Evolutionary conservation across 2,113 vertebrate genomes (phyloP).

Genomic region (Zosterops japonicus): DNA sequence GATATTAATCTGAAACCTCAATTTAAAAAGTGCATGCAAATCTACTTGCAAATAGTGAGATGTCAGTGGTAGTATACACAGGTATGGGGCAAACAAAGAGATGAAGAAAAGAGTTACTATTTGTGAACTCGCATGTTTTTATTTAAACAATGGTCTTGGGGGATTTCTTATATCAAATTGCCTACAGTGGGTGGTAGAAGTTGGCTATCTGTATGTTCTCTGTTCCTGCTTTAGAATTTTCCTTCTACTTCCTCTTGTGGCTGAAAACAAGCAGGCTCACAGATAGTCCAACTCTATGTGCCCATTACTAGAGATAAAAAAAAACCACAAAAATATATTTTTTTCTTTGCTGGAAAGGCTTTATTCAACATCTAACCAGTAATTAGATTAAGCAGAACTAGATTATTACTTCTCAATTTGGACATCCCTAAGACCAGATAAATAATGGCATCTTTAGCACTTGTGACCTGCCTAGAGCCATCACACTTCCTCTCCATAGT

Average conservation of each 20-base stretch:
- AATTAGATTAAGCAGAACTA: neutral
- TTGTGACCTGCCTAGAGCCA: neutral
- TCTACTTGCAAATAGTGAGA: neutral
- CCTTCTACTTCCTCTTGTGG: neutral
- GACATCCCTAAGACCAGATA: neutral
- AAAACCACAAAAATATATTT: accelerated
- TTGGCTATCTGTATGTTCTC: neutral
- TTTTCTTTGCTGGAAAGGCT: neutral
- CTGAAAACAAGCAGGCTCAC: neutral
- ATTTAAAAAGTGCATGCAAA: neutral
- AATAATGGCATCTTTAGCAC: neutral
- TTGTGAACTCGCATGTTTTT: neutral
- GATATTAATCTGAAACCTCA: neutral
- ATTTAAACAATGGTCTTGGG: neutral
- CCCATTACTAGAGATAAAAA: neutral
- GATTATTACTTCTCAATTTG: neutral
- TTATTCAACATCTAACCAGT: neutral
- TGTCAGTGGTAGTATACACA: neutral
- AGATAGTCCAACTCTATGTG: neutral
- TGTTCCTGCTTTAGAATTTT: neutral
- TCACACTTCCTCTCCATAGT: neutral
- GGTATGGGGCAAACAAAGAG: neutral
- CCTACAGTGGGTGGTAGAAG: neutral
- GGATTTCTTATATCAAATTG: neutral
- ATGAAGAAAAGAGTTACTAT: neutral